Base-by-base conservation (phyloP, 1,140 invertebrate species). In the Drosophila takahashii region DNA sequence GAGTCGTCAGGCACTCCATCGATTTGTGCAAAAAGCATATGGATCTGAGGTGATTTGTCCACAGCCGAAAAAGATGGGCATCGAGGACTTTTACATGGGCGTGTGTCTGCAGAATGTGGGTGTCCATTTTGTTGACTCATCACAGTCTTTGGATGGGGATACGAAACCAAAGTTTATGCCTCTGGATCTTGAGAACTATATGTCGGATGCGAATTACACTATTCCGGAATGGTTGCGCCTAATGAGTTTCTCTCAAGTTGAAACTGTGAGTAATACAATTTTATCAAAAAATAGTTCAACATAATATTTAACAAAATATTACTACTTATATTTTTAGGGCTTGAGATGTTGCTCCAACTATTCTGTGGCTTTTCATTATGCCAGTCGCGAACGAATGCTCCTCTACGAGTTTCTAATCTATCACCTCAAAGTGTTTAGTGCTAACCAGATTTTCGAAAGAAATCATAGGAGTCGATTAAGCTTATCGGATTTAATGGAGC, bases 81-180 rank as follows among this genome's bases (percentile, higher is more conserved):
- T 97, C 0, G 98, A 99, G 91, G 98, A 99, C 91, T 97, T 97
- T 0, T 97, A 98, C 92, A 97, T 99, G 94, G 98, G 98, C 73
- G 97, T 96, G 91, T 99, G 98, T 91, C 92, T 99, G 71, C 95
- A 97, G 83, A 96, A 95, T 48, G 94, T 99, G n/a, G 96, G 96
- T 1, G 98, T 99, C 0, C 95, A 94, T 22, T 62, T 87, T 4
- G 60, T 87, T 5, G 83, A 83, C 41, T 81, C 78, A 0, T 26
- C 52, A 1, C 57, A 81, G 1, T 47, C 75, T 4, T n/a, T 81
- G 29, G 36, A 50, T 41, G 29, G 39, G 6, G 83, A 87, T 13
- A 48, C 29, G 0, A 76, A 41, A 15, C 58, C 79, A 8, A 87
- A 81, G 48, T 70, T 87, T 18, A 76, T 87, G 48, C 83, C 81